phyloP scores from a whole-genome alignment of 1,140 invertebrate genomes.

The Venustaconcha ellipsiformis region DNA sequence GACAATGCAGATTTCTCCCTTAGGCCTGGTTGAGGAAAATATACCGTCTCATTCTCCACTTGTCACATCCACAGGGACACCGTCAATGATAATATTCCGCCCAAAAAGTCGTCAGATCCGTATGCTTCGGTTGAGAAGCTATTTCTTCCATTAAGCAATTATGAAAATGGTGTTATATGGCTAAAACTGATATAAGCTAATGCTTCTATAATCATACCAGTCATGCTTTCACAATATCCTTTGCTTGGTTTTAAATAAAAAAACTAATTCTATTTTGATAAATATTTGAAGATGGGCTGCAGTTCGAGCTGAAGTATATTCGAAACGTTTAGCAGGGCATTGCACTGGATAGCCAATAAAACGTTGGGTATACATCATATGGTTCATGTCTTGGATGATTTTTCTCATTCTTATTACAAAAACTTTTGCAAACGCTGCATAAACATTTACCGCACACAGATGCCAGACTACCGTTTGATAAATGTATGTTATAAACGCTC shows the following conservation, averaged over 20 bases:
- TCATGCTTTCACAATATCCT: conserved; percentile 24
- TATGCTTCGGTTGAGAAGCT: conserved; percentile 28
- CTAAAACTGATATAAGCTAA: conserved; percentile 32
- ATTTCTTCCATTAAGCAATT: conserved; percentile 2
- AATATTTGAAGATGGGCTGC: conserved; percentile 7
- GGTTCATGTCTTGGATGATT: conserved; percentile 34
- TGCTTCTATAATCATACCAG: conserved; percentile 23
- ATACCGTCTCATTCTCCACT: conserved; percentile 29
- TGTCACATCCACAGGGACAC: conserved; percentile 19
- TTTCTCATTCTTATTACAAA: neutral
- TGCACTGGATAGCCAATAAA: conserved; percentile 20
- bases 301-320: conserved; percentile 11
- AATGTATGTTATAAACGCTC: no score
- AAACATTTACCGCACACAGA: no score
- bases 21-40: neutral
- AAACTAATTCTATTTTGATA: conserved; percentile 16
- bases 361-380: neutral
- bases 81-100: conserved; percentile 31
- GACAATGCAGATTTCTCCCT: conserved; percentile 12
- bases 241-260: conserved; percentile 32
- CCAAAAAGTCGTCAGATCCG: conserved; percentile 4
- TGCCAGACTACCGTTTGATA: no score
- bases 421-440: no score
- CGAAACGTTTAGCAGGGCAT: conserved; percentile 26
- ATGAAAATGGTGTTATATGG: conserved; percentile 7